A percentile compares a stretch with the other conserved stretches of the same genome.
phyloP scores from a whole-genome alignment of 2,888 invertebrate genomes.

The Deroplatys truncata region DNA sequence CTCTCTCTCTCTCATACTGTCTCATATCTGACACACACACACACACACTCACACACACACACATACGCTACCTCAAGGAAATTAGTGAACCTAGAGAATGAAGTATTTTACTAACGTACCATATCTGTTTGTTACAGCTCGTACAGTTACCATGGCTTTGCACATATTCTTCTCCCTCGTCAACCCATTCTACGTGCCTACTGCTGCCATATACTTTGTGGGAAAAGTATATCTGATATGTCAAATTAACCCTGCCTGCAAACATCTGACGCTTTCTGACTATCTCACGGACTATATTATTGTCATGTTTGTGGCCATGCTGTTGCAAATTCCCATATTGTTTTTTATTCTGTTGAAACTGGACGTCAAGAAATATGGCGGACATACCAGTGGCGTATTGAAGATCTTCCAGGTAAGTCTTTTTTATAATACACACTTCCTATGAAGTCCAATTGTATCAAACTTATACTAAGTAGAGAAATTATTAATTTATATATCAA shows the following conservation, averaged over 20 bases:
- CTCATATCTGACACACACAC: no score
- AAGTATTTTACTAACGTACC: no score
- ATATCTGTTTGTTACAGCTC: constrained; percentile 50
- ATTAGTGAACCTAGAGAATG: no score
- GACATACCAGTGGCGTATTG: constrained; percentile 52
- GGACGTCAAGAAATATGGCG: constrained; percentile 65
- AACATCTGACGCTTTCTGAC: constrained; percentile 58
- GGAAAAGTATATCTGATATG: constrained; percentile 72
- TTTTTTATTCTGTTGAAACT: constrained; percentile 59
- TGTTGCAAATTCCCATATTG: constrained; percentile 66
- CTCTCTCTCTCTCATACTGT: no score
- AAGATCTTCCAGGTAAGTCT: constrained; percentile 45
- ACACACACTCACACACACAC: no score
- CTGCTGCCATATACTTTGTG: constrained; percentile 76
- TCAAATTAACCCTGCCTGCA: constrained; percentile 63
- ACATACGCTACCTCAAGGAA: no score
- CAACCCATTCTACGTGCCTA: constrained; percentile 77
- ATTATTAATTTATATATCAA: no score
- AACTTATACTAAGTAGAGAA: no score
- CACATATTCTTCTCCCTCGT: constrained; percentile 69
- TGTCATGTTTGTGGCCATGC: constrained; percentile 58
- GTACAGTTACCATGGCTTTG: constrained; percentile 62
- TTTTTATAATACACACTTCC: no score
- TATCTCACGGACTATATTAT: constrained; percentile 70
- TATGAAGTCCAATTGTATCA: no score